Percentiles rank a stretch among this genome's conserved stretches.
These are phyloP conservation scores for Formica exsecta DNA, from an alignment of 1,140 invertebrate genomes.

Conservation along the genomic window DNA sequence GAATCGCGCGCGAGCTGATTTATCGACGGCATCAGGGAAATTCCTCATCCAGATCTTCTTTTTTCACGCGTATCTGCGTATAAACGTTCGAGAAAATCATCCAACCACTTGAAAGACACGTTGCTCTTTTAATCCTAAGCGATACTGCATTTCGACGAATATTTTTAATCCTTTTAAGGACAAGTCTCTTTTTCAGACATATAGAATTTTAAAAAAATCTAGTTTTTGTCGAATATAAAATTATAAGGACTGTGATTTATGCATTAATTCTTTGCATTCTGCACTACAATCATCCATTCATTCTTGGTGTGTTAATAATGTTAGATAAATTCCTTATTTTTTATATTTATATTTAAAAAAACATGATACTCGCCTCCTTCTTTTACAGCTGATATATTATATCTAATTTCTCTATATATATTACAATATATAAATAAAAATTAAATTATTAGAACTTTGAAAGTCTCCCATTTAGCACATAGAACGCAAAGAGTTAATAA, in stretches of 20 bases:
- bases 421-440: no score
- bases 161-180: not conserved
- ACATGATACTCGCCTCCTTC: no score
- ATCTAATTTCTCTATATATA: no score
- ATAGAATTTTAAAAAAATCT: not conserved
- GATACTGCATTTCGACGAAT: not conserved
- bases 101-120: constrained; percentile 43
- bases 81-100: constrained; percentile 45
- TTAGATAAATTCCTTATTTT: no score
- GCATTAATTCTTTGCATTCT: not conserved
- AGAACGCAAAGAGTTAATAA: no score
- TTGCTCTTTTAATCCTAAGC: constrained; percentile 15
- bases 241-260: not conserved
- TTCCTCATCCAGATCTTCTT: constrained; percentile 70
- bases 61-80: constrained; percentile 72
- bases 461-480: no score
- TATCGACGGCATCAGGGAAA: constrained; percentile 80
- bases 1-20: constrained; percentile 75
- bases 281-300: no score
- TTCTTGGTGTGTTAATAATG: no score
- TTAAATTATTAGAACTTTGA: no score
- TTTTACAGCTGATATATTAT: no score
- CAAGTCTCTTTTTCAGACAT: not conserved
- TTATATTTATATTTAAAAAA: no score
- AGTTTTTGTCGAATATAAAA: not conserved